phyloP scores from a whole-genome alignment of 2,797 vertebrate genomes.

The Coranthus polyacanthus region DNA sequence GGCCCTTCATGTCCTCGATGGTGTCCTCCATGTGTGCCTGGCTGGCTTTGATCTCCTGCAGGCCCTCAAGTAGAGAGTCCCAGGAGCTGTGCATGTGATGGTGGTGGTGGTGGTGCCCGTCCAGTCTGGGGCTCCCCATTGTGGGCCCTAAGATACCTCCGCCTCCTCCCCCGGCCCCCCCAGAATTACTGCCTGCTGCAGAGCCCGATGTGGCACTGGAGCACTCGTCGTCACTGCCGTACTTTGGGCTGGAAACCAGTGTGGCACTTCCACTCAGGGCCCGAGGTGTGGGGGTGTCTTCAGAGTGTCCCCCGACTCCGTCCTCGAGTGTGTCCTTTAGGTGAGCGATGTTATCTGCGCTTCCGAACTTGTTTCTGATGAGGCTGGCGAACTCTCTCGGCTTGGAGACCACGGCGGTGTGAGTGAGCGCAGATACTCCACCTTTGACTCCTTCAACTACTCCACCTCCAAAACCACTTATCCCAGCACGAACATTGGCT shows the following conservation, averaged over 20 bases:
- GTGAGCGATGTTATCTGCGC: slow-evolving; percentile 97
- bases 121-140: slow-evolving; percentile 93
- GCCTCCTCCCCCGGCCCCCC: slow-evolving; percentile 86
- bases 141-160: slow-evolving; percentile 81
- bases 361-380: slow-evolving; percentile 98
- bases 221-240: slow-evolving; percentile 96
- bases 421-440: slow-evolving; percentile 93
- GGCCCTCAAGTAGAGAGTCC: slow-evolving; percentile 92
- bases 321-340: slow-evolving; percentile 93
- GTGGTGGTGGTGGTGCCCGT: slow-evolving; percentile 90
- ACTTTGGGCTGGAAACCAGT: slow-evolving; percentile 96
- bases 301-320: slow-evolving; percentile 86
- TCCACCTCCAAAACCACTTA: slow-evolving; percentile 96
- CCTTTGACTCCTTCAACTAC: slow-evolving; percentile 97
- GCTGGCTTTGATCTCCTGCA: slow-evolving; percentile 95
- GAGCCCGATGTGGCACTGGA: slow-evolving; percentile 95
- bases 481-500: slow-evolving; percentile 95
- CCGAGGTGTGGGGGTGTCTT: slow-evolving; percentile 89
- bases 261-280: slow-evolving; percentile 96
- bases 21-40: slow-evolving; percentile 96
- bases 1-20: slow-evolving; percentile 96
- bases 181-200: slow-evolving; percentile 92
- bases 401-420: slow-evolving; percentile 95
- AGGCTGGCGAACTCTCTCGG: slow-evolving; percentile 96
- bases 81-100: slow-evolving; percentile 88